These are phyloP conservation scores for Lutjanus erythropterus DNA, from an alignment of 2,113 vertebrate species.

Conservation along the genomic window DNA sequence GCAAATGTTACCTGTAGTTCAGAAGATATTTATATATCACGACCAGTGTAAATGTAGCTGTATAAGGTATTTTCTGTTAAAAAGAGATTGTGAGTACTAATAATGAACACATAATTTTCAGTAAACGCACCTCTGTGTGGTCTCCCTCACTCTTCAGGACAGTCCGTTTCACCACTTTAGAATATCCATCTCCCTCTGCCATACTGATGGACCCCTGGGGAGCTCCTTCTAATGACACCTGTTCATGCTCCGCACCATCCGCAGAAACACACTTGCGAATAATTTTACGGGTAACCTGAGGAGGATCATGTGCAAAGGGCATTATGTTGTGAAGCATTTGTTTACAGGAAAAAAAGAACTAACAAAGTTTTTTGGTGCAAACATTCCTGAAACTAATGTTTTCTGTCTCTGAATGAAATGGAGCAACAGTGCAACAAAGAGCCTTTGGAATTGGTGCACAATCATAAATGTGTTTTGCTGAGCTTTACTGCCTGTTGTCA, in stretches of 20 bases:
- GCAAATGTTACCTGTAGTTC: conserved; percentile 88
- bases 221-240: conserved; percentile 83
- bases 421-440: neutral
- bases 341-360: neutral
- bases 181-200: conserved; percentile 86
- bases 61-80: neutral
- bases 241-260: conserved; percentile 88
- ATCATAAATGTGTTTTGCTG: neutral
- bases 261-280: conserved; percentile 88
- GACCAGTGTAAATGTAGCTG: neutral
- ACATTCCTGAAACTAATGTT: neutral
- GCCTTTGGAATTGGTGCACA: neutral
- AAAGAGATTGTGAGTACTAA: neutral
- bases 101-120: neutral
- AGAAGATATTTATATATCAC: neutral
- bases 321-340: neutral
- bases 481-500: neutral
- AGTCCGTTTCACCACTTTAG: conserved; percentile 90
- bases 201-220: conserved; percentile 79
- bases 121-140: conserved; percentile 88
- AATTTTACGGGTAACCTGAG: conserved; percentile 92
- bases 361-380: neutral
- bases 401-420: neutral
- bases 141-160: conserved; percentile 90
- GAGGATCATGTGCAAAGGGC: conserved; percentile 19